Percentiles rank a stretch among this genome's conserved stretches.
phyloP scores from a whole-genome alignment of 2,888 invertebrate species.

The Brachyptera risi region DNA sequence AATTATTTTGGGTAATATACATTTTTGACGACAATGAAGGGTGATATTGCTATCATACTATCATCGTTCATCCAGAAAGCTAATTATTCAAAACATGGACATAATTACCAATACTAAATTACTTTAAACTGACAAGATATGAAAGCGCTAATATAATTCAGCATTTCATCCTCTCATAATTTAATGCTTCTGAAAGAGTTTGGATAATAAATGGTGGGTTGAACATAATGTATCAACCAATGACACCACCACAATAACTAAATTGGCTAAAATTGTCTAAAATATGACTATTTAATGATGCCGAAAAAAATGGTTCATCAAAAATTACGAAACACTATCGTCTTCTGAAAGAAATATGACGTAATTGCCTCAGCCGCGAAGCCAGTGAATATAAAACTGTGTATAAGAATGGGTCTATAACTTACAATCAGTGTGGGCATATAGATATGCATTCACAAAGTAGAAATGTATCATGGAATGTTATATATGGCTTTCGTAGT shows the following conservation, averaged over 20 bases:
- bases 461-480: not conserved
- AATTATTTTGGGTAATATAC: too few species aligned
- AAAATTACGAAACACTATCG: not conserved
- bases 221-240: not conserved
- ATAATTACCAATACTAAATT: too few species aligned
- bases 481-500: not conserved
- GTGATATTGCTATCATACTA: too few species aligned
- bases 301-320: conserved; percentile 7
- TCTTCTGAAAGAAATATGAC: not conserved
- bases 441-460: not conserved
- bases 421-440: conserved; percentile 3
- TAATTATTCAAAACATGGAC: too few species aligned
- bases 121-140: too few species aligned
- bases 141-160: too few species aligned
- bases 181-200: not conserved
- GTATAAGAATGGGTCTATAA: not conserved
- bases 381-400: not conserved
- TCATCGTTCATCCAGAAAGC: too few species aligned
- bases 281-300: conserved; percentile 12
- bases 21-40: too few species aligned
- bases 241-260: not conserved
- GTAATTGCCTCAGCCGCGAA: too few species aligned
- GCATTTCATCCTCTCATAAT: not conserved
- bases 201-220: not conserved
- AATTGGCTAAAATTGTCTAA: conserved; percentile 9